These are phyloP conservation scores for Protobothrops mucrosquamatus DNA, from an alignment of 2,113 vertebrate genomes.

Conservation along the genomic window DNA sequence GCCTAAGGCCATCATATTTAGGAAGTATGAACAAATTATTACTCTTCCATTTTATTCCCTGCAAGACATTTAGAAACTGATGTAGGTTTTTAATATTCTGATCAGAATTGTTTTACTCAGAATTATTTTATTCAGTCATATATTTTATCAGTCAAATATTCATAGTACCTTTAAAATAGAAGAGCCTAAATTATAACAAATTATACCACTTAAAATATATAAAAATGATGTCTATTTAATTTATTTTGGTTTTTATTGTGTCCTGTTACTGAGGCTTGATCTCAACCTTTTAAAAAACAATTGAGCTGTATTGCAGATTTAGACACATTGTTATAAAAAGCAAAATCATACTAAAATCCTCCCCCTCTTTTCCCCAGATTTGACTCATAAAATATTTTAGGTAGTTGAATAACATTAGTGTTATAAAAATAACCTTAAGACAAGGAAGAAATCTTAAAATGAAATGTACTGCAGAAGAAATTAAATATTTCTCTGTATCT, in stretches of 20 bases:
- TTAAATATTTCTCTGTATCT: background rate
- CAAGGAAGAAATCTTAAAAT: background rate
- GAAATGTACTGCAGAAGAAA: background rate
- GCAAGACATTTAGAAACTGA: background rate
- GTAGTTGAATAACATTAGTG: background rate
- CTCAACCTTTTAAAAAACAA: background rate
- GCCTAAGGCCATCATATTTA: background rate
- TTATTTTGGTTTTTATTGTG: background rate
- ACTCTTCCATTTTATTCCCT: slow-evolving; percentile 5
- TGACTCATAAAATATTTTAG: background rate
- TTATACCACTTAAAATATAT: background rate
- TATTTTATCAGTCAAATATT: background rate
- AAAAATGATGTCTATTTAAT: background rate
- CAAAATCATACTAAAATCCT: background rate
- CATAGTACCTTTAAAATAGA: background rate
- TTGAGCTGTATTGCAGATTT: background rate
- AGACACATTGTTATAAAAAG: background rate
- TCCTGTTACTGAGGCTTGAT: background rate
- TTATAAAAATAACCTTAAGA: background rate
- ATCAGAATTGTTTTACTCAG: slow-evolving; percentile 6
- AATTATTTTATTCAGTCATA: slow-evolving; percentile 11
- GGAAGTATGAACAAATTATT: slow-evolving; percentile 39
- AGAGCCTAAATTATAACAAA: background rate
- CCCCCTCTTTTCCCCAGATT: background rate
- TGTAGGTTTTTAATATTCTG: background rate